phyloP scores from a whole-genome alignment of 2,888 invertebrate genomes.

The Crioceris asparagi region DNA sequence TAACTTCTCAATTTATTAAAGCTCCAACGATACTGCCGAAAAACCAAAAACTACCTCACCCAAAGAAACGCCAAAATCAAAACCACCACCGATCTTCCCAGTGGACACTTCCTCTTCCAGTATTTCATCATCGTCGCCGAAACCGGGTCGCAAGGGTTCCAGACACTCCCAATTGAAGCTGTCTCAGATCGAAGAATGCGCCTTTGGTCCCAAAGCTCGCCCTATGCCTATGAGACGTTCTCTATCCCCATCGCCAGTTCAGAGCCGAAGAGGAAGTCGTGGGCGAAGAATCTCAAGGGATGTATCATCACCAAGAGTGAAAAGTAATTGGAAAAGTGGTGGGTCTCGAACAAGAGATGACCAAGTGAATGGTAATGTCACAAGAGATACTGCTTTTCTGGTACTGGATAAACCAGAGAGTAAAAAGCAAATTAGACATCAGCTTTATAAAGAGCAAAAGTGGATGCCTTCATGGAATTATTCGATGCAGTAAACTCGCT shows the following conservation, averaged over 20 bases:
- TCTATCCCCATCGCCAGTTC: conserved; percentile 8
- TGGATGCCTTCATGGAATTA: conserved; percentile 20
- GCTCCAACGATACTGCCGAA: conserved; percentile 5
- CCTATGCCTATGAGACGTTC: conserved; percentile 3
- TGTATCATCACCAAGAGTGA: conserved; percentile 1
- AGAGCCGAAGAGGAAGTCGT: neutral
- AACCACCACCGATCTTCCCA: neutral
- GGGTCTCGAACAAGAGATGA: conserved; percentile 4
- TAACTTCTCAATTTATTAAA: conserved; percentile 3
- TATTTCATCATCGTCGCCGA: conserved; percentile 4
- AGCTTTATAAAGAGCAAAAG: conserved; percentile 17
- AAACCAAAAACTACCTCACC: conserved; percentile 3
- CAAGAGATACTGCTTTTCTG: conserved; percentile 24
- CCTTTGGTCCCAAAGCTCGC: conserved; percentile 6
- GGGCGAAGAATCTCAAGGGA: neutral
- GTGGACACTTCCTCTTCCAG: conserved; percentile 7
- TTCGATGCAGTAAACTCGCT: too few species aligned
- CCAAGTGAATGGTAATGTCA: conserved; percentile 7
- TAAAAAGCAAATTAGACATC: conserved; percentile 18
- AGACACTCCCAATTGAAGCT: conserved; percentile 2
- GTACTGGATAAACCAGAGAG: conserved; percentile 18
- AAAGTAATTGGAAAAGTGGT: conserved; percentile 1
- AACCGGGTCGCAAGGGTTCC: conserved; percentile 1
- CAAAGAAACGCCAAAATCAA: conserved; percentile 3
- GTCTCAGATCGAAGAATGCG: conserved; percentile 5